Percentiles rank a stretch among this genome's conserved stretches.
These are phyloP conservation scores for Noturus placidus DNA, from an alignment of 2,113 vertebrate genomes.

Conservation along the genomic window DNA sequence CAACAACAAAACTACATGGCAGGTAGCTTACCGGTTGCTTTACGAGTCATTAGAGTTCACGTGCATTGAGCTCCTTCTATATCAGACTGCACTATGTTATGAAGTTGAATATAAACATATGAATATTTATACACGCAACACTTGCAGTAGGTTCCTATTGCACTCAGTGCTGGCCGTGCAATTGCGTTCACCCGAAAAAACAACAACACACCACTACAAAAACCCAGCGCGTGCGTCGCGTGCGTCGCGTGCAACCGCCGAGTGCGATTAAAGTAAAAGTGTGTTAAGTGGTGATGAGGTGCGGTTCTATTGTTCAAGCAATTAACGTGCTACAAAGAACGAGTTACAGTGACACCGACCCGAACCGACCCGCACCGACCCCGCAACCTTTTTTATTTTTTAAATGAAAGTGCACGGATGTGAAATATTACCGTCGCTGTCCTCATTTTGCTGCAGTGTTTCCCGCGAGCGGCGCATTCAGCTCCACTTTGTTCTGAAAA, in stretches of 20 bases:
- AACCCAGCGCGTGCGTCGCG: too few species aligned
- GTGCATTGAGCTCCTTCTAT: not conserved
- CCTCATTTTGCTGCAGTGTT: slow-evolving; percentile 86
- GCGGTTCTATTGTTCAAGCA: slow-evolving; percentile 6
- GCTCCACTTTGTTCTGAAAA: slow-evolving; percentile 73
- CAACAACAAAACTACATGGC: slow-evolving; percentile 2
- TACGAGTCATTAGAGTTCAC: not conserved
- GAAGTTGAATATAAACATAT: too few species aligned
- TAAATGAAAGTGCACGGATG: not conserved
- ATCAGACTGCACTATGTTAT: not conserved
- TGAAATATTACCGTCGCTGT: slow-evolving; percentile 83
- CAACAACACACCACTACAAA: too few species aligned
- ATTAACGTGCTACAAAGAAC: not conserved
- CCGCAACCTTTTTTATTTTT: too few species aligned
- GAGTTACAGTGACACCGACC: not conserved
- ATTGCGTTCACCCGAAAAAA: too few species aligned
- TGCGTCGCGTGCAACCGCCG: not conserved
- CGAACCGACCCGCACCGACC: not conserved
- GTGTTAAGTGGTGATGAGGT: not conserved
- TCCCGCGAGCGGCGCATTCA: slow-evolving; percentile 70
- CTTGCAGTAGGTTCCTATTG: not conserved
- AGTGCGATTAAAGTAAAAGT: not conserved
- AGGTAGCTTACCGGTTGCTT: slow-evolving; percentile 46
- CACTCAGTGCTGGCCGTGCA: not conserved
- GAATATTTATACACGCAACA: not conserved